These are phyloP conservation scores for Simalia tracyae DNA, from an alignment of 2,797 vertebrate species.

Conservation along the genomic window DNA sequence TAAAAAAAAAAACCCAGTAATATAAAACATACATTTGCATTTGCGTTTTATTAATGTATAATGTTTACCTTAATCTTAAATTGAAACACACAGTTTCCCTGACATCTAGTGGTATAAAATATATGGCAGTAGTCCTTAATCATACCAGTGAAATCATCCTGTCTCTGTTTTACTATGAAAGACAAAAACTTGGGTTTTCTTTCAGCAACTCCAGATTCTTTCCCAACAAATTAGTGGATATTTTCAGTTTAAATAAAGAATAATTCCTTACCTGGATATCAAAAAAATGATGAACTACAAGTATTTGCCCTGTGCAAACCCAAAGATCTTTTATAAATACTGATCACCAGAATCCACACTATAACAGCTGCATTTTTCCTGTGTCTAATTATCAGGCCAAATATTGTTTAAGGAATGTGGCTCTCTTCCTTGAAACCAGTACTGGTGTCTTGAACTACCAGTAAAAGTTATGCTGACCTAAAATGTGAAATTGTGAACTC, in stretches of 20 bases:
- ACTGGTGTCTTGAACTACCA: not conserved
- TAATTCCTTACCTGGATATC: not conserved
- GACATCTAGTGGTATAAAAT: constrained; percentile 70
- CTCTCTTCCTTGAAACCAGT: not conserved
- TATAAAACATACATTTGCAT: not conserved
- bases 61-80: fast-evolving
- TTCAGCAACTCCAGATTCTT: not conserved
- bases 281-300: not conserved
- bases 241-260: not conserved
- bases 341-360: not conserved
- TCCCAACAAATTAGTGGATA: not conserved
- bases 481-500: not conserved
- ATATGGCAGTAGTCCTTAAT: not conserved
- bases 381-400: not conserved
- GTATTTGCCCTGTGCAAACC: not conserved
- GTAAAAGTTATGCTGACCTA: not conserved
- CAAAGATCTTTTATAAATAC: not conserved
- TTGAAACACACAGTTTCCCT: constrained; percentile 53
- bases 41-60: constrained; percentile 6
- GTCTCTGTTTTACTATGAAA: not conserved
- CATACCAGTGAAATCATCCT: not conserved
- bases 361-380: not conserved
- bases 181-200: not conserved
- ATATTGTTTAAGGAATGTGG: not conserved
- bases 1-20: not conserved